A percentile compares a stretch with the other conserved stretches of the same genome.
phyloP scores from a whole-genome alignment of 2,888 invertebrate species.

The Archips xylosteana region DNA sequence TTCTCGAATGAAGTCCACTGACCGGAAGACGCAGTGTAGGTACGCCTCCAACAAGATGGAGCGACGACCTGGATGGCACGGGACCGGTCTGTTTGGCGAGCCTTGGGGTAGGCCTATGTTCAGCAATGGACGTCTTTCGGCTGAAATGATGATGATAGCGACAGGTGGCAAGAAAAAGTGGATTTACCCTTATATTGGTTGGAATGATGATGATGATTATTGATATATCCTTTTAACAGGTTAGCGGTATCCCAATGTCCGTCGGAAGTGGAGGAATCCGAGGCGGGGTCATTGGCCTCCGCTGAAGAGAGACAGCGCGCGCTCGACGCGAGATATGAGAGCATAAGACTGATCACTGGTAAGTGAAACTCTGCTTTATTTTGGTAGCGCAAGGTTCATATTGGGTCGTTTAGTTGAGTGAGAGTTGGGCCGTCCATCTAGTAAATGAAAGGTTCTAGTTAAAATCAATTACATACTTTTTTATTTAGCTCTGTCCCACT shows the following conservation, averaged over 20 bases:
- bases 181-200: too few relatives aligned
- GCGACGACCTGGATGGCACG: too few relatives aligned
- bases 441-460: neutral
- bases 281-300: constrained; percentile 83
- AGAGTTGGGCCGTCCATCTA: neutral
- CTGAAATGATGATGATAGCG: too few relatives aligned
- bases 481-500: too few relatives aligned
- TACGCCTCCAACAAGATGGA: too few relatives aligned
- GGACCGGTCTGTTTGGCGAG: too few relatives aligned
- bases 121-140: too few relatives aligned
- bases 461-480: too few relatives aligned
- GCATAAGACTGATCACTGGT: constrained; percentile 93
- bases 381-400: neutral
- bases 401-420: neutral
- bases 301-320: constrained; percentile 92
- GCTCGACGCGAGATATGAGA: constrained; percentile 91
- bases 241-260: constrained; percentile 94
- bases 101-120: too few relatives aligned
- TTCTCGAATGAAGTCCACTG: too few relatives aligned
- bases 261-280: constrained; percentile 90
- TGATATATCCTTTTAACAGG: constrained; percentile 58
- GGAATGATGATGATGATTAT: neutral
- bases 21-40: too few relatives aligned
- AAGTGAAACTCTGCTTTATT: constrained; percentile 52
- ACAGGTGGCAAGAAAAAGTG: too few relatives aligned